These are phyloP conservation scores for Colletes latitarsis DNA, from an alignment of 1,140 invertebrate genomes.

Conservation along the genomic window DNA sequence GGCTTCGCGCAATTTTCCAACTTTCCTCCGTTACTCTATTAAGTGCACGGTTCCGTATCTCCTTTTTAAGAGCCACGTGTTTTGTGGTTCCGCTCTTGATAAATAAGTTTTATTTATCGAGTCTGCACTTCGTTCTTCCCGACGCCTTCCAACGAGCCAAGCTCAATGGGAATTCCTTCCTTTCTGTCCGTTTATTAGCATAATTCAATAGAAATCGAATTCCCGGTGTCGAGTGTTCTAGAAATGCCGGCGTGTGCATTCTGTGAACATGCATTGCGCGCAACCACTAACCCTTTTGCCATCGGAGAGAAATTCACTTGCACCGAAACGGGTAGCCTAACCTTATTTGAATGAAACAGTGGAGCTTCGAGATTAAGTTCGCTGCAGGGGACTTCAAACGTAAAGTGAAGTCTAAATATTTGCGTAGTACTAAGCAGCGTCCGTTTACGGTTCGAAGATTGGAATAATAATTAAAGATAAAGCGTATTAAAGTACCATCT, in stretches of 20 bases:
- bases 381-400: not conserved
- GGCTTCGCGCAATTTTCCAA: no score
- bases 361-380: conserved; percentile 22
- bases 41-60: no score
- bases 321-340: not conserved
- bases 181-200: conserved; percentile 36
- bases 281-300: conserved; percentile 12
- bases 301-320: not conserved
- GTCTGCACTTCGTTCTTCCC: not conserved
- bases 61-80: not conserved
- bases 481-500: no score
- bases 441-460: no score
- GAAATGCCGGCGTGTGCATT: conserved; percentile 14
- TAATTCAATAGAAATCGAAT: conserved; percentile 47
- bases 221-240: not conserved
- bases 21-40: no score
- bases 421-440: not conserved
- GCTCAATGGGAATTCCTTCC: conserved; percentile 12
- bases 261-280: not conserved
- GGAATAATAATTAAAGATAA: no score
- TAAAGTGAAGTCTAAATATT: not conserved
- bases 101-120: conserved; percentile 15
- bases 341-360: conserved; percentile 10
- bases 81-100: not conserved
- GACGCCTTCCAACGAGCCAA: not conserved